These are phyloP conservation scores for Zaprionus camerounensis DNA, from an alignment of 1,140 invertebrate genomes.

Conservation along the genomic window DNA sequence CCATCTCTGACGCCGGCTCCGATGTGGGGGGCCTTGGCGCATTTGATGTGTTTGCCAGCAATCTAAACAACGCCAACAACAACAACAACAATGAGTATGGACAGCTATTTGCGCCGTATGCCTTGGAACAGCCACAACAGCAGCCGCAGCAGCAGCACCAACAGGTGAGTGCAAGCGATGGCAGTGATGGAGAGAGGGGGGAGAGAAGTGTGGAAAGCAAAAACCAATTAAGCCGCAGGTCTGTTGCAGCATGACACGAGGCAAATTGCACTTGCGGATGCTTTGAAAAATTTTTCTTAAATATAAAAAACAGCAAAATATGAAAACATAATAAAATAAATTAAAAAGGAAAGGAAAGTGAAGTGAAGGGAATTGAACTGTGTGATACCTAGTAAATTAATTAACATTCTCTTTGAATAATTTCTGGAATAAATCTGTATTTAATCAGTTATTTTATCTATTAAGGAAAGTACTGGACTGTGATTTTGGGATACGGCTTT, in stretches of 20 bases:
- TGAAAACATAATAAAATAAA: not conserved
- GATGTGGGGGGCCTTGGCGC: constrained; percentile 1
- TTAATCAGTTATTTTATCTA: too few species aligned
- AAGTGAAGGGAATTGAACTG: not conserved
- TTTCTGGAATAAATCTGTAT: too few species aligned
- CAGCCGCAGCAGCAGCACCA: constrained; percentile 34
- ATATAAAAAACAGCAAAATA: not conserved
- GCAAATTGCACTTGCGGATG: not conserved
- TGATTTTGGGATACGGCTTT: too few species aligned
- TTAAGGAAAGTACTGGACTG: too few species aligned
- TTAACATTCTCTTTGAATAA: too few species aligned
- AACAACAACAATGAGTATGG: constrained; percentile 45
- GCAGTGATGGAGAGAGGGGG: not conserved
- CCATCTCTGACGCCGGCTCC: not conserved
- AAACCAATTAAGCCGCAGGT: constrained; percentile 9
- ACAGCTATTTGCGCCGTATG: constrained; percentile 41
- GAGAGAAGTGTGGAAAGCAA: not conserved
- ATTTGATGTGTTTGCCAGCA: constrained; percentile 38
- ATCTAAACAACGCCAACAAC: constrained; percentile 30
- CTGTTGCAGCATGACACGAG: not conserved
- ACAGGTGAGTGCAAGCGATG: constrained; percentile 62
- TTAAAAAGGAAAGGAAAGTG: not conserved
- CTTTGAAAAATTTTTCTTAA: not conserved
- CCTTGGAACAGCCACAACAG: constrained; percentile 37
- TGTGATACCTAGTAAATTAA: not conserved